Evolutionary conservation across 2,113 vertebrate species (phyloP).

Genomic region (Irena cyanogastra): DNA sequence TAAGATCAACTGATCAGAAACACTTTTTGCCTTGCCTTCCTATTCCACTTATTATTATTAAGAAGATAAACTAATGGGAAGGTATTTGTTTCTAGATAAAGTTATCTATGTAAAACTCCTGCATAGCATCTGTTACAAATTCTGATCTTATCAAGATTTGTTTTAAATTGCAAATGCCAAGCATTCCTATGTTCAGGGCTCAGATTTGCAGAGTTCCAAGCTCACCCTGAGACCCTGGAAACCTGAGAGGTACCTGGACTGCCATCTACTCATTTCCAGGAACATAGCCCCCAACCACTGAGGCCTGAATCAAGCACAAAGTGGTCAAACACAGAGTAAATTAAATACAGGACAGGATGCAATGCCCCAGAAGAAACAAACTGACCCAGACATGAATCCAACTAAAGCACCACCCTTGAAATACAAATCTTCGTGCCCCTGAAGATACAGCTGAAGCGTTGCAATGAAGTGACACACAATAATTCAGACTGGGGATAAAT

Average conservation of each 20-base stretch:
- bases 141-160: constrained; percentile 59
- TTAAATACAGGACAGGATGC: constrained; percentile 35
- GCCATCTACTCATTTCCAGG: background rate
- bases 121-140: background rate
- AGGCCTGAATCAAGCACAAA: background rate
- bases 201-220: background rate
- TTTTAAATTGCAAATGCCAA: background rate
- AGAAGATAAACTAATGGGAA: background rate
- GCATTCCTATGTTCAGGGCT: background rate
- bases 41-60: background rate
- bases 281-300: constrained; percentile 24
- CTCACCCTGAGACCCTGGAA: background rate
- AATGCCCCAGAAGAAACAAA: constrained; percentile 42
- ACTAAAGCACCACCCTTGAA: background rate
- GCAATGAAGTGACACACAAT: background rate
- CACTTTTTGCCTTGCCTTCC: background rate
- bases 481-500: constrained; percentile 70
- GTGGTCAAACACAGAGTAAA: background rate
- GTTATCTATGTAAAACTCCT: background rate
- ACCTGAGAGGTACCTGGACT: background rate
- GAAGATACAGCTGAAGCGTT: background rate
- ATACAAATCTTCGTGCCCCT: background rate
- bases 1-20: constrained; percentile 60
- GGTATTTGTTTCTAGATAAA: background rate
- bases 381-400: background rate